These are phyloP conservation scores for Melinopterus prodromus DNA, from an alignment of 2,888 invertebrate species.

Conservation along the genomic window DNA sequence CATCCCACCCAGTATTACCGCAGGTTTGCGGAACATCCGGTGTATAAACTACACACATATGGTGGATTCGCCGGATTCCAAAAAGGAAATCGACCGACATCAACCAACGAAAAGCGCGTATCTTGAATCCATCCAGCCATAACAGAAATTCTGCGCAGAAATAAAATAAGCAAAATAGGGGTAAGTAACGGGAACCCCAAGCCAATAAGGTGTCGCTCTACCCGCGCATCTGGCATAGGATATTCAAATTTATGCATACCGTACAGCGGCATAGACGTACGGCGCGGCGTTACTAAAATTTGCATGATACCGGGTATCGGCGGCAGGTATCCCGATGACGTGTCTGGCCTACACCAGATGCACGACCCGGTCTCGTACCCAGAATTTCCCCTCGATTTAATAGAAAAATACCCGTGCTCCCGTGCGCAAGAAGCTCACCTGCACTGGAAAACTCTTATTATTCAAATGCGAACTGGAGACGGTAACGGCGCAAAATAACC, in stretches of 20 bases:
- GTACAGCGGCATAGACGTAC: background rate
- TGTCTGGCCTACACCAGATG: background rate
- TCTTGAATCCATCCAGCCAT: background rate
- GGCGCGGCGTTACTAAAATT: background rate
- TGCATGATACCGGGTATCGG: slow-evolving; percentile 4
- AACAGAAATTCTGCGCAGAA: background rate
- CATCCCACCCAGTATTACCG: too few relatives aligned
- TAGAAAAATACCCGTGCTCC: background rate
- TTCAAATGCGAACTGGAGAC: background rate
- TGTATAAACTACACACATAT: background rate
- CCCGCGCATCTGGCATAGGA: background rate
- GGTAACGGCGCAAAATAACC: background rate
- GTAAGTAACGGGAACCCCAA: background rate
- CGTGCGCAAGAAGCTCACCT: background rate
- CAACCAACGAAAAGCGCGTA: background rate
- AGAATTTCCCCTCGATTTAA: background rate
- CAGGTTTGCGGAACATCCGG: too few relatives aligned
- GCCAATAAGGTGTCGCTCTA: background rate
- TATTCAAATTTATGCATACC: background rate
- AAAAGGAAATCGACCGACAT: background rate
- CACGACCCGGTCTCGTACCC: background rate
- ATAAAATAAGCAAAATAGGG: background rate
- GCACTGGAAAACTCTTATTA: background rate
- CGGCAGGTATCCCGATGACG: background rate
- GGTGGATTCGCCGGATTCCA: background rate